Base-by-base conservation (phyloP, 2,888 invertebrate genomes). In the Axea sp. region DNA sequence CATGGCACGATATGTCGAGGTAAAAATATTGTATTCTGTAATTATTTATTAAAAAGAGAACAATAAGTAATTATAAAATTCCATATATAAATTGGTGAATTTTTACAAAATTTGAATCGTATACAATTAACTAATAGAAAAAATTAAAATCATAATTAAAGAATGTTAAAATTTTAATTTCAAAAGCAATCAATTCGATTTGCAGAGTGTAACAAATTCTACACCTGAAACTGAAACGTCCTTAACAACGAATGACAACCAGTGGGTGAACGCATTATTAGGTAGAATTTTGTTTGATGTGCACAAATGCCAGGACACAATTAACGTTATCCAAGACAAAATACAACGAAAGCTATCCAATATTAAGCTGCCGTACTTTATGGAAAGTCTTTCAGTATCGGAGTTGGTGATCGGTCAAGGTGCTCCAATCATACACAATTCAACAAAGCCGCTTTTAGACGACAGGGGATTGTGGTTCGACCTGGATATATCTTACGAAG, bases 381-480 rank as follows among this genome's bases (percentile, higher is more conserved):
- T 97, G 90, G 95, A 96, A 75, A 94, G 94, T 77, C 89, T 97
- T 51, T 88, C 91, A 43, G 91, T 97, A 76, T 92, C 93, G 22
- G 93, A 94, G 82, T 88, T 96, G 78, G 92, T 92, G 35, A 89
- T 96, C 78, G 93, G 94, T 28, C 86, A 88, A 67, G 91, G 91
- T 22, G 90, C 93, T 11, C 94, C 94, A 9, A 86, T 91, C 15
- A 90, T 95, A 76, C 90, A 90, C 76, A 90, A 90, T 43, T 90
- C 92, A 51, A 88, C 90, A 8, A 88, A 90, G 72, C 96, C 96
- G 0, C 87, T 90, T 33, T 87, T 94, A 73, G 95, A 97, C 88
- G 92, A 93, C 77, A 91, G 93, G 82, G 97, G 97, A 26, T 89
- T 97, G 57, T 98, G 97, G 97, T 90, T 96, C 0, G 95, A 97